These are phyloP conservation scores for Perccottus glenii DNA, from an alignment of 2,113 vertebrate species.

Conservation along the genomic window DNA sequence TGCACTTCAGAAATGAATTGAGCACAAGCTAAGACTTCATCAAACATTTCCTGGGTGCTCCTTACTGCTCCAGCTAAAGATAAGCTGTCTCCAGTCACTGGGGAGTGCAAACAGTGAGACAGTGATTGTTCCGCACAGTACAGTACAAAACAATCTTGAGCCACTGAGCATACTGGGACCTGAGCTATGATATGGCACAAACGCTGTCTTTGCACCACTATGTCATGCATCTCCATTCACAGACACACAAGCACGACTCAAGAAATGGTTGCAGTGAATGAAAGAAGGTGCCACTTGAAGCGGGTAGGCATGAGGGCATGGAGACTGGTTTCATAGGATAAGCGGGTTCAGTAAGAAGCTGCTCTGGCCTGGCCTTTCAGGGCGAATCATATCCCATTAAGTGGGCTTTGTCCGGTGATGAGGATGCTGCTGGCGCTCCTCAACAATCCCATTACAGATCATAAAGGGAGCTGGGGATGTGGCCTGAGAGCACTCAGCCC, in stretches of 20 bases:
- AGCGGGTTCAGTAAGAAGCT: conserved; percentile 55
- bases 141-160: conserved; percentile 41
- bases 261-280: conserved; percentile 9
- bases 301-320: conserved; percentile 9
- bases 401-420: conserved; percentile 67
- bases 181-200: conserved; percentile 49
- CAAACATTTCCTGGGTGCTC: conserved; percentile 43
- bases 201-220: conserved; percentile 26
- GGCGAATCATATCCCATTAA: conserved; percentile 69
- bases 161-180: conserved; percentile 43
- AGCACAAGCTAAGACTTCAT: conserved; percentile 44
- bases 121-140: conserved; percentile 38
- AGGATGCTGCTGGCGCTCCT: conserved; percentile 64
- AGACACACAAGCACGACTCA: conserved; percentile 8
- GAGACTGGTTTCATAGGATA: conserved; percentile 47
- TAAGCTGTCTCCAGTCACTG: conserved; percentile 51
- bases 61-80: conserved; percentile 49
- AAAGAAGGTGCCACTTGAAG: conserved; percentile 7
- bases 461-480: conserved; percentile 70
- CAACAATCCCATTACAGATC: conserved; percentile 71
- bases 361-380: conserved; percentile 62
- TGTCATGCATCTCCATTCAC: conserved; percentile 13
- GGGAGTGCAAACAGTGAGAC: conserved; percentile 26
- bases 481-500: conserved; percentile 62
- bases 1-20: conserved; percentile 3